phyloP scores from a whole-genome alignment of 2,797 vertebrate species.

The Etheostoma nigrum region DNA sequence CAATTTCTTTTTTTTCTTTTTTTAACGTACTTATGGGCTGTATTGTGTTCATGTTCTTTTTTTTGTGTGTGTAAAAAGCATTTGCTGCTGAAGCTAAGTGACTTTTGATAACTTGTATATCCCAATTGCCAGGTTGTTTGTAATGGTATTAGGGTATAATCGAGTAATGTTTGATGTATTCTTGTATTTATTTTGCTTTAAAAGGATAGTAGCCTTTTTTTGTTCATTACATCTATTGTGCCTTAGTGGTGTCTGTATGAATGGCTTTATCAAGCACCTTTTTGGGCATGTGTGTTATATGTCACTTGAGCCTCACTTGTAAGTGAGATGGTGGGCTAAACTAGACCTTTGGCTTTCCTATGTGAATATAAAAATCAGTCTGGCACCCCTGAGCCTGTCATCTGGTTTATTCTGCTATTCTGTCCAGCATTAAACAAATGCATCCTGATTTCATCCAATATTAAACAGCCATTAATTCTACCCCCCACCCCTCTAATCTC shows the following conservation, averaged over 20 bases:
- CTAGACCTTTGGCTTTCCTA: background rate
- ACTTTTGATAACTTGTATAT: background rate
- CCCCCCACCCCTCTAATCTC: slow-evolving; percentile 69
- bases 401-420: slow-evolving; percentile 13
- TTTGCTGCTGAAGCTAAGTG: background rate
- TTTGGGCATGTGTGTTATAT: background rate
- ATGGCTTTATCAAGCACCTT: too few relatives aligned
- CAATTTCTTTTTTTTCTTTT: background rate
- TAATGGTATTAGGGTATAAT: too few relatives aligned
- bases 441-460: slow-evolving; percentile 56
- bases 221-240: background rate
- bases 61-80: background rate
- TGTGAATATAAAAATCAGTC: background rate
- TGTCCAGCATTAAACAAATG: slow-evolving; percentile 43
- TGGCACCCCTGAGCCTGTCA: slow-evolving; percentile 22
- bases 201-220: background rate
- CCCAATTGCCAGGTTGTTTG: background rate
- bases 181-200: background rate
- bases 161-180: background rate
- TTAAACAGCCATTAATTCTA: slow-evolving; percentile 71
- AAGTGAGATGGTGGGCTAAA: background rate
- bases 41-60: too few relatives aligned
- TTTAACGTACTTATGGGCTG: background rate
- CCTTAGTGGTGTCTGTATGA: background rate
- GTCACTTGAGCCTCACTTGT: slow-evolving; percentile 15